A percentile compares a stretch with the other conserved stretches of the same genome.
Conservation (phyloP, 2,797 vertebrate genomes). For the Gymnoscopelus braueri region DNA sequence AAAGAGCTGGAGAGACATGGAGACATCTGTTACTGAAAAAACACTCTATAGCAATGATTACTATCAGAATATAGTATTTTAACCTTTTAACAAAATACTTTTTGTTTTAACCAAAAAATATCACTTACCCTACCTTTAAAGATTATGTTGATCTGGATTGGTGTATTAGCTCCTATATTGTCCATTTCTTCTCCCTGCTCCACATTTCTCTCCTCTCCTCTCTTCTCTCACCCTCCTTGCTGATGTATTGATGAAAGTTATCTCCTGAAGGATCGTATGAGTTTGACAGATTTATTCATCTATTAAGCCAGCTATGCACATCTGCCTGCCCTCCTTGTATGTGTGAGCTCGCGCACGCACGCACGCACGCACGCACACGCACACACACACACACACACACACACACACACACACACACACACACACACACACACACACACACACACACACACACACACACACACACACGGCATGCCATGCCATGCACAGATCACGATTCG, state of each 20-base stretch:
- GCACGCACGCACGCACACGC: too few relatives aligned
- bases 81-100: too few relatives aligned
- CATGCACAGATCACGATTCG: conserved; percentile 60
- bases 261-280: conserved; percentile 50
- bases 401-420: conserved; percentile 11
- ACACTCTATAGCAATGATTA: too few relatives aligned
- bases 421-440: conserved; percentile 10
- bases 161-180: too few relatives aligned
- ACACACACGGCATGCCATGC: not conserved
- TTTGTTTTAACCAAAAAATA: too few relatives aligned
- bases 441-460: conserved; percentile 7
- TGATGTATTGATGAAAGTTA: conserved; percentile 18
- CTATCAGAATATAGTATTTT: too few relatives aligned
- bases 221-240: conserved; percentile 28
- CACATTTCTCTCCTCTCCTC: conserved; percentile 17
- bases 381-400: conserved; percentile 29
- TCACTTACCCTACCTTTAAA: too few relatives aligned
- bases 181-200: not conserved
- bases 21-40: too few relatives aligned
- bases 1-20: too few relatives aligned
- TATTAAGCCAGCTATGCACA: conserved; percentile 39
- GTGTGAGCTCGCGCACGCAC: too few relatives aligned
- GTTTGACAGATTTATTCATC: conserved; percentile 41
- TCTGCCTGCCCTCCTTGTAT: too few relatives aligned
- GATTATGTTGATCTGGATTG: too few relatives aligned